Percentiles rank a stretch among this genome's conserved stretches.
Evolutionary conservation across 2,113 vertebrate genomes (phyloP).

Genomic region (Triplophysa siluroides): DNA sequence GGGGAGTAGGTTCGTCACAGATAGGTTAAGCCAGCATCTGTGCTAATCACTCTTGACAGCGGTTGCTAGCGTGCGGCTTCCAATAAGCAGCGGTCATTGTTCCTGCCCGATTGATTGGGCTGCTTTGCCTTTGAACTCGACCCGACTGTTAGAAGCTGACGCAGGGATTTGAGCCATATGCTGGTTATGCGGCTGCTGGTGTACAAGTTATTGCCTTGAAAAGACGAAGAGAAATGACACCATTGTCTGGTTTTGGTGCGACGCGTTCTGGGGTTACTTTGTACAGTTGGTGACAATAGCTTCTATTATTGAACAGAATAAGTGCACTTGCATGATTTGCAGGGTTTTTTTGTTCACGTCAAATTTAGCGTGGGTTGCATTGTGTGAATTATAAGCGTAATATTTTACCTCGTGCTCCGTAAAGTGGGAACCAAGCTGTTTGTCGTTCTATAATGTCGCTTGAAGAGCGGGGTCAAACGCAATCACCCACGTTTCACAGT

Average conservation of each 20-base stretch:
- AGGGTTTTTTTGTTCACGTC: background rate
- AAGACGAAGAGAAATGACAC: background rate
- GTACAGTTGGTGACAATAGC: no score
- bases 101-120: slow-evolving; percentile 34
- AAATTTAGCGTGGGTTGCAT: background rate
- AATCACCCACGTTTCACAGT: background rate
- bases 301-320: background rate
- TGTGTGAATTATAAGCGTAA: background rate
- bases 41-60: slow-evolving; percentile 47
- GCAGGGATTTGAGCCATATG: slow-evolving; percentile 5
- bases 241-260: background rate
- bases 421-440: background rate
- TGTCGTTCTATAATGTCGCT: background rate
- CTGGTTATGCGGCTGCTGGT: slow-evolving; percentile 1
- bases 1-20: slow-evolving; percentile 47
- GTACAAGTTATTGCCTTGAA: slow-evolving; percentile 14
- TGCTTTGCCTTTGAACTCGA: slow-evolving; percentile 41
- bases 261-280: background rate
- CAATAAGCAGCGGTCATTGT: slow-evolving; percentile 49
- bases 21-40: slow-evolving; percentile 40
- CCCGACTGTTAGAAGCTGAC: slow-evolving; percentile 30
- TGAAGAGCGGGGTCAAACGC: slow-evolving; percentile 9
- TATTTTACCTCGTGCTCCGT: background rate
- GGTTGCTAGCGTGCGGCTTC: slow-evolving; percentile 34
- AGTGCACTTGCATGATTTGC: no score